A percentile compares a stretch with the other conserved stretches of the same genome.
Evolutionary conservation across 2,113 vertebrate genomes (phyloP).

Genomic region (Lepisosteus osseus): DNA sequence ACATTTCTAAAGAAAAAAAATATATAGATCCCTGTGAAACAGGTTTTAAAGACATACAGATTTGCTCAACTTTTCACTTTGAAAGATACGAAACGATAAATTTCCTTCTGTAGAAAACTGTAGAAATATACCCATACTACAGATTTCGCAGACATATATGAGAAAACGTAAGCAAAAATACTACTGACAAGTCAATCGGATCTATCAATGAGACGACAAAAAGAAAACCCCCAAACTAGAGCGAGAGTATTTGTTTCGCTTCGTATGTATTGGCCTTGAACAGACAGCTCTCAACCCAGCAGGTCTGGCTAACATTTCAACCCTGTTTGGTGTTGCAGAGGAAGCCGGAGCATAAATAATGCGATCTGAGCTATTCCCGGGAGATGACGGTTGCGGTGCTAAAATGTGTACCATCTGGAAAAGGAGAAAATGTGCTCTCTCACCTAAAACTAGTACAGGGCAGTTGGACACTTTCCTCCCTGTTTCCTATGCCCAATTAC

Average conservation of each 20-base stretch:
- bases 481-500: not conserved
- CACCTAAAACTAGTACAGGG: slow-evolving; percentile 21
- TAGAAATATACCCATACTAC: slow-evolving; percentile 25
- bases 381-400: slow-evolving; percentile 31
- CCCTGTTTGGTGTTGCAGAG: slow-evolving; percentile 19
- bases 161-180: slow-evolving; percentile 23
- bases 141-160: slow-evolving; percentile 31
- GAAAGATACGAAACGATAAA: slow-evolving; percentile 14
- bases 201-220: slow-evolving; percentile 14
- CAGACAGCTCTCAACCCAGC: not conserved
- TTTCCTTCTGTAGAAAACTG: slow-evolving; percentile 10
- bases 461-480: slow-evolving; percentile 34
- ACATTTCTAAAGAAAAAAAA: slow-evolving; percentile 8
- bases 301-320: slow-evolving; percentile 2
- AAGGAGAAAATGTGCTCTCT: slow-evolving; percentile 16
- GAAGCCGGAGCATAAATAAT: slow-evolving; percentile 12
- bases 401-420: slow-evolving; percentile 18
- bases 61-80: slow-evolving; percentile 6
- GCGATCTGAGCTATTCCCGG: slow-evolving; percentile 11
- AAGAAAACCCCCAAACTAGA: slow-evolving; percentile 3
- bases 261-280: slow-evolving; percentile 21
- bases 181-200: slow-evolving; percentile 24
- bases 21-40: not conserved
- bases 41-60: not conserved
- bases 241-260: slow-evolving; percentile 20